Base-by-base conservation (phyloP, 2,113 vertebrate genomes). In the Eretmochelys imbricata region DNA sequence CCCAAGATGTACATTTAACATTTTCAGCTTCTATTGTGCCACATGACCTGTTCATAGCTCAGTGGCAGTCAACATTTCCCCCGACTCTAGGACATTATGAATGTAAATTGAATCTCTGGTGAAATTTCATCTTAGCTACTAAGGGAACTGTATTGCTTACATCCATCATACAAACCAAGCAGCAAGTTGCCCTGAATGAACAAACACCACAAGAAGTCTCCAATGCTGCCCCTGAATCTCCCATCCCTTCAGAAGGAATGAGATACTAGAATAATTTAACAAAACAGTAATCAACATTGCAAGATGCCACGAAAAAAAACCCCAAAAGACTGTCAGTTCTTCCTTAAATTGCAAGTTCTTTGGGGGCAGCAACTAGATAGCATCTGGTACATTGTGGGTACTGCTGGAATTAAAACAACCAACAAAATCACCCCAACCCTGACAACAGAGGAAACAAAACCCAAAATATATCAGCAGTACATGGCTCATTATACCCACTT, bases 141-240 rank as follows among this genome's bases (percentile, higher is more conserved):
- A 5, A 79, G 38, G 85, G 82, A 97, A 62, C 81, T 69, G 29
- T 6, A 17, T 49, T 85, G 46, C 51, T 16, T 29, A n/a, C 65
- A 85, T 13, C 49, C 50, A 79, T 25, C 75, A 85, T 83, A 92
- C 5, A 82, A n/a, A 57, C 31, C 90, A 97, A 91, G 93, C 97
- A 95, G 96, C 55, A 94, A 85, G 97, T 94, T 79, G 89, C 91
- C 87, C 91, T 93, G 91, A 95, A 95, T 3, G 25, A 97, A 93
- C 85, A 96, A 94, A 94, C 95, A 82, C 81, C 72, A 92, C 76
- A 72, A 72, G 35, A 69, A 72, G 19, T 62, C 83, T 92, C 42
- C 13, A 0, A 2, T n/a, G 50, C 24, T 85, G 59, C 57, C 76
- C 24, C 29, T 53, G 38, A 13, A 54, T 59, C 24, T 38, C 51